A percentile compares a stretch with the other conserved stretches of the same genome.
These are phyloP conservation scores for Cydia fagiglandana DNA, from an alignment of 1,140 invertebrate genomes.

Conservation along the genomic window DNA sequence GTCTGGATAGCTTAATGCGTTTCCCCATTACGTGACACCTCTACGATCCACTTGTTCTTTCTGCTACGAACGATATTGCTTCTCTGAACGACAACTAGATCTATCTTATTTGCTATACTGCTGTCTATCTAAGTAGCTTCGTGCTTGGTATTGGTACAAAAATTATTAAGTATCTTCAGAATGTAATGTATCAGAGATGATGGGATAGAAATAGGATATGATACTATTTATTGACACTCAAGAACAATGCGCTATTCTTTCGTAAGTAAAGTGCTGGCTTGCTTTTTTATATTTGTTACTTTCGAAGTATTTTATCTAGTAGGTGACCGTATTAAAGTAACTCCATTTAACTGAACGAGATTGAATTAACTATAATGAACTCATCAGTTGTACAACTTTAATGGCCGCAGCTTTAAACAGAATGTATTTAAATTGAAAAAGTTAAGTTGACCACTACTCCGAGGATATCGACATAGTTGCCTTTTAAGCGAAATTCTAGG, in stretches of 20 bases:
- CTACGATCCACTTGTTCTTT: slow-evolving; percentile 50
- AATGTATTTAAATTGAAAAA: slow-evolving; percentile 28
- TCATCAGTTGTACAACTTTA: background rate
- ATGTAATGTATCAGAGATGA: no score
- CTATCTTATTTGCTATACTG: background rate
- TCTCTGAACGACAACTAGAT: slow-evolving; percentile 34
- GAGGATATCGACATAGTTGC: slow-evolving; percentile 28
- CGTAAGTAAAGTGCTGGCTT: background rate
- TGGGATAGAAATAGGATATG: no score
- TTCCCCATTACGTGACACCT: slow-evolving; percentile 65
- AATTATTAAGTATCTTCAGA: no score
- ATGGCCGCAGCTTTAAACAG: background rate
- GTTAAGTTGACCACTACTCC: slow-evolving; percentile 15
- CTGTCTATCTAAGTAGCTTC: background rate
- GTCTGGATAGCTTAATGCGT: slow-evolving; percentile 62
- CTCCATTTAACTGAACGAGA: background rate
- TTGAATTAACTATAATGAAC: background rate
- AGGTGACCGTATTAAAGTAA: background rate
- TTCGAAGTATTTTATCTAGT: background rate
- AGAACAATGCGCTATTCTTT: background rate
- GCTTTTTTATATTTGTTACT: background rate
- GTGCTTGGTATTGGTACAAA: no score
- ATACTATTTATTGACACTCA: no score
- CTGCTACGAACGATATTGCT: slow-evolving; percentile 42
- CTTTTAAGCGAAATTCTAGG: slow-evolving; percentile 29